Conservation (phyloP, 2,797 vertebrate species). For the Pipistrellus kuhlii region DNA sequence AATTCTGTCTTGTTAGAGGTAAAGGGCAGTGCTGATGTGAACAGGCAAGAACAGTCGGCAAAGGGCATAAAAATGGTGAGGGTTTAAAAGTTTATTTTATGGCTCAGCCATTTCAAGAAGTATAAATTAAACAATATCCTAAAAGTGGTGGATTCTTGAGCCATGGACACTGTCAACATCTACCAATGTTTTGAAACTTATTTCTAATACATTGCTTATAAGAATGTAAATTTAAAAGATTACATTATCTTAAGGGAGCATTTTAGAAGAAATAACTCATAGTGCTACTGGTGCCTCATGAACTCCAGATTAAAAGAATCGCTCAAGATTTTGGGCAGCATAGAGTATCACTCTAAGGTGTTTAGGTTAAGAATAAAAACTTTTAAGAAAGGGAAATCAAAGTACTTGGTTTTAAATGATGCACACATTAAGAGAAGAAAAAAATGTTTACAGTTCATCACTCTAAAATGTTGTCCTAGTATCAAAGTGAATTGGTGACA, state of each 20-base stretch:
- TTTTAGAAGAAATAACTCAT: not conserved
- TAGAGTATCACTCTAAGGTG: not conserved
- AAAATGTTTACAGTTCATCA: not conserved
- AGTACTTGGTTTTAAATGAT: conserved; percentile 22
- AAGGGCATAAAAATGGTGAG: not conserved
- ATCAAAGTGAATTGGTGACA: not conserved
- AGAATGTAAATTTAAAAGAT: not conserved
- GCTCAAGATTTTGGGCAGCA: not conserved
- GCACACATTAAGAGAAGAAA: not conserved
- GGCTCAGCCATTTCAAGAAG: conserved; percentile 16
- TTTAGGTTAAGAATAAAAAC: conserved; percentile 3
- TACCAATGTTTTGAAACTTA: not conserved
- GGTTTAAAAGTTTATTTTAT: conserved; percentile 35
- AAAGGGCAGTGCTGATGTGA: not conserved
- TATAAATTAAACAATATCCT: conserved; percentile 44
- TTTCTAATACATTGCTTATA: not conserved
- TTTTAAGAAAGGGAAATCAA: not conserved
- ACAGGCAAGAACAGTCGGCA: not conserved
- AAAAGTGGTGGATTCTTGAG: not conserved
- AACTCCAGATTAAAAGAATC: not conserved
- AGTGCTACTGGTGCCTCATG: not conserved
- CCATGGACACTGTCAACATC: not conserved
- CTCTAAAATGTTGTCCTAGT: not conserved
- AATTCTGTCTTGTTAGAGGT: conserved; percentile 27
- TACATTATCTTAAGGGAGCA: not conserved